Evolutionary conservation across 2,888 invertebrate genomes (phyloP).

Genomic region (Apeira syringaria): DNA sequence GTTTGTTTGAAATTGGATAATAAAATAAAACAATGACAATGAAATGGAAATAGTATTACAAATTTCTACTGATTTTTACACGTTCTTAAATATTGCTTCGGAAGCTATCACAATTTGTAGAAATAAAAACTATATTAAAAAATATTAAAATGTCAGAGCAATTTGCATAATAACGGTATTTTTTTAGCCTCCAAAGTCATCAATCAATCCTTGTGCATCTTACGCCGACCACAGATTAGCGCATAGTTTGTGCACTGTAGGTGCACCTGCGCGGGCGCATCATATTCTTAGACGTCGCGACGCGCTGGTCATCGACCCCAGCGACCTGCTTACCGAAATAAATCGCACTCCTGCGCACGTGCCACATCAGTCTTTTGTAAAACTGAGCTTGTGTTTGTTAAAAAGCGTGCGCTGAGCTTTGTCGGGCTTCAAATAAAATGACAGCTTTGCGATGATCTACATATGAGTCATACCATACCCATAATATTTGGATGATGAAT

Average conservation of each 20-base stretch:
- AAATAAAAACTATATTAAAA: too few relatives aligned
- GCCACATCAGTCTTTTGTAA: conserved; percentile 48
- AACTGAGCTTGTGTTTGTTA: conserved; percentile 19
- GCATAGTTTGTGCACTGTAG: conserved; percentile 7
- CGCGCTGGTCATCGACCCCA: conserved; percentile 70
- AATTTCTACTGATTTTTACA: too few relatives aligned
- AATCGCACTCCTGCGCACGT: conserved; percentile 54
- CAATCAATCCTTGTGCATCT: conserved; percentile 18
- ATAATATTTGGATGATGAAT: too few relatives aligned
- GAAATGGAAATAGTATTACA: too few relatives aligned
- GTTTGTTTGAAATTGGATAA: too few relatives aligned
- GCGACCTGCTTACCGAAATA: conserved; percentile 81
- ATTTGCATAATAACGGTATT: conserved; percentile 32
- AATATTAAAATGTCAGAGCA: conserved; percentile 23
- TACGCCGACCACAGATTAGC: conserved; percentile 2
- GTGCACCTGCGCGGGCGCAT: conserved; percentile 72
- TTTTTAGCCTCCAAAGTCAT: conserved; percentile 18
- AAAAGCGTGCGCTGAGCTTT: conserved; percentile 9
- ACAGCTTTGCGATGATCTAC: background rate
- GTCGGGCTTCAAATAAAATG: background rate
- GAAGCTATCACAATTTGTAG: too few relatives aligned
- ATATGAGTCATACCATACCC: background rate
- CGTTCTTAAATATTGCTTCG: conserved; percentile 14
- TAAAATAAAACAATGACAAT: too few relatives aligned
- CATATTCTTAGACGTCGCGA: conserved; percentile 75